These are phyloP conservation scores for Corapipo altera DNA, from an alignment of 2,113 vertebrate species.

Conservation along the genomic window DNA sequence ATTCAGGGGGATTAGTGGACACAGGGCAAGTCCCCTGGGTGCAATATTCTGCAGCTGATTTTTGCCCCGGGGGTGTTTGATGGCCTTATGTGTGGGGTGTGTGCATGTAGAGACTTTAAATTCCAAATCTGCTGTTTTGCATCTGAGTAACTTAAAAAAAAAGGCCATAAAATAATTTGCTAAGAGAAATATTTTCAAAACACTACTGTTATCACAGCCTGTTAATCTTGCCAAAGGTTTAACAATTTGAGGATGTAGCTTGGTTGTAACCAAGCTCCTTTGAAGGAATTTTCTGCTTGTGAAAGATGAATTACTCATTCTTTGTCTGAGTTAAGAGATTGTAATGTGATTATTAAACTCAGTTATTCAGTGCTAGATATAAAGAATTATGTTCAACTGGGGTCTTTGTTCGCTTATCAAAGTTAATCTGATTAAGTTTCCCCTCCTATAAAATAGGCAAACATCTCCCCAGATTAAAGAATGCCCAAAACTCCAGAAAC, in stretches of 20 bases:
- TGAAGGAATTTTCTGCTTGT: slow-evolving; percentile 33
- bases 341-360: slow-evolving; percentile 30
- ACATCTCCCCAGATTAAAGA: not conserved
- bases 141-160: not conserved
- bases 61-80: not conserved
- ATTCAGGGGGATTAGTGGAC: not conserved
- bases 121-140: not conserved
- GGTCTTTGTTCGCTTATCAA: slow-evolving; percentile 55
- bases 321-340: slow-evolving; percentile 40
- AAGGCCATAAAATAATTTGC: not conserved
- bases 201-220: not conserved
- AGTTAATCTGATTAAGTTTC: slow-evolving; percentile 2
- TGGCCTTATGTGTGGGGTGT: not conserved
- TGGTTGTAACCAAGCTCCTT: slow-evolving; percentile 12
- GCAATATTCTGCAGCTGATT: not conserved
- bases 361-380: not conserved
- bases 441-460: not conserved
- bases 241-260: slow-evolving; percentile 64
- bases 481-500: not conserved
- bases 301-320: slow-evolving; percentile 34
- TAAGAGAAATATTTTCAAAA: not conserved
- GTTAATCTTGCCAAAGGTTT: not conserved
- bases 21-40: not conserved
- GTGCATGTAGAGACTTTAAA: not conserved
- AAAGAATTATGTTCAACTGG: not conserved